Conservation (phyloP, 2,888 invertebrate genomes). For the Scotopteryx bipunctaria region DNA sequence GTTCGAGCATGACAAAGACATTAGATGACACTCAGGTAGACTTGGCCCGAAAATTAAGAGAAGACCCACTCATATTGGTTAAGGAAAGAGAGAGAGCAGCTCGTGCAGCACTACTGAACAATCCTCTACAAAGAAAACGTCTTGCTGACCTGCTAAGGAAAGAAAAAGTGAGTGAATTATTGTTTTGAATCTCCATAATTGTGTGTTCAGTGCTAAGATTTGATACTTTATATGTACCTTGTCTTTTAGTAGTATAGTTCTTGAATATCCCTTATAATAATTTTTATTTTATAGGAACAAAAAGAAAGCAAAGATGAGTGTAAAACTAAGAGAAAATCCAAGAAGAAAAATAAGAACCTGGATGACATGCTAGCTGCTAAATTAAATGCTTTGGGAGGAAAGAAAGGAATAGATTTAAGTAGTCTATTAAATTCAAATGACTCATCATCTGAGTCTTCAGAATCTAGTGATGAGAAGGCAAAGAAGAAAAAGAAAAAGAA, state of each 20-base stretch:
- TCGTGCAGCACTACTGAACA: constrained; percentile 91
- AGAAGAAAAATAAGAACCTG: constrained; percentile 79
- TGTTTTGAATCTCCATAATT: background rate
- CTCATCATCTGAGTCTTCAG: constrained; percentile 57
- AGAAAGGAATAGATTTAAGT: constrained; percentile 62
- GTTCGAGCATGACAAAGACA: constrained; percentile 70
- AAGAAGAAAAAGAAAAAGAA: constrained; percentile 49
- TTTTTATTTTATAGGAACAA: constrained; percentile 55
- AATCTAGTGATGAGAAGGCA: constrained; percentile 41
- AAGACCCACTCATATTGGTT: constrained; percentile 96
- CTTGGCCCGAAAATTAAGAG: constrained; percentile 93
- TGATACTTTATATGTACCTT: background rate
- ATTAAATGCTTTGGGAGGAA: constrained; percentile 85
- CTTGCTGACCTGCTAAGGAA: constrained; percentile 90
- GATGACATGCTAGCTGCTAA: constrained; percentile 88
- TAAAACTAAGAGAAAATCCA: constrained; percentile 76
- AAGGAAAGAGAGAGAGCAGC: constrained; percentile 95
- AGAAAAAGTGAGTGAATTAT: constrained; percentile 63
- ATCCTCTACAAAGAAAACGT: constrained; percentile 95
- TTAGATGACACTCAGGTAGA: constrained; percentile 89
- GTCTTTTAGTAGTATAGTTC: background rate
- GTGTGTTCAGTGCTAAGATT: background rate
- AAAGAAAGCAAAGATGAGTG: constrained; percentile 70
- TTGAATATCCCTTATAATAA: background rate
- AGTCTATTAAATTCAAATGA: constrained; percentile 66